phyloP scores from a whole-genome alignment of 1,140 invertebrate species.

The Zaprionus kolodkinae region DNA sequence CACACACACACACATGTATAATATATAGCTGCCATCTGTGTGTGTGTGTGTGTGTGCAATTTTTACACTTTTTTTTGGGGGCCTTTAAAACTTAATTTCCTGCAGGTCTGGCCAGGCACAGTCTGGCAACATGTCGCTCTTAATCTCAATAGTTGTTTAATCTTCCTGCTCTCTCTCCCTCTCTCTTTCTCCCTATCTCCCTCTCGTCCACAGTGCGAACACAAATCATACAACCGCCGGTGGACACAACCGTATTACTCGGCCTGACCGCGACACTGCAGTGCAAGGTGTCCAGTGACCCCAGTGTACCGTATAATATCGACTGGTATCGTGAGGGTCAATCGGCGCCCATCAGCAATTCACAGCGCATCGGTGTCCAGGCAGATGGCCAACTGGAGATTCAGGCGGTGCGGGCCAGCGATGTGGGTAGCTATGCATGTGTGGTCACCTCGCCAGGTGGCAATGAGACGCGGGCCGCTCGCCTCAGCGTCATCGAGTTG shows the following conservation, averaged over 20 bases:
- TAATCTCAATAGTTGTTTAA: constrained; percentile 69
- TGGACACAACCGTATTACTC: constrained; percentile 93
- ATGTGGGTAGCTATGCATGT: constrained; percentile 93
- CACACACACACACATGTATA: background rate
- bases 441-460: constrained; percentile 93
- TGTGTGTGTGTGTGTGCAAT: constrained; percentile 24
- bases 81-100: constrained; percentile 64
- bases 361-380: constrained; percentile 89
- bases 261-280: constrained; percentile 95
- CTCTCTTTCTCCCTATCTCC: background rate
- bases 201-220: constrained; percentile 90
- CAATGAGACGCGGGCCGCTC: constrained; percentile 94
- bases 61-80: background rate
- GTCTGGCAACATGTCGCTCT: constrained; percentile 36
- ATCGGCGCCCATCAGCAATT: constrained; percentile 84
- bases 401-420: constrained; percentile 91
- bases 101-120: constrained; percentile 16
- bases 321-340: constrained; percentile 96
- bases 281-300: constrained; percentile 97
- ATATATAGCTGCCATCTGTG: background rate
- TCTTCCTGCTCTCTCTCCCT: background rate
- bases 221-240: constrained; percentile 95
- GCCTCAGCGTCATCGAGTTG: constrained; percentile 95
- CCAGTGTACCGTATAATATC: constrained; percentile 94
- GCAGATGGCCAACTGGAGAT: constrained; percentile 92